Evolutionary conservation across 2,888 invertebrate genomes (phyloP).

Genomic region (Eurois occulta): DNA sequence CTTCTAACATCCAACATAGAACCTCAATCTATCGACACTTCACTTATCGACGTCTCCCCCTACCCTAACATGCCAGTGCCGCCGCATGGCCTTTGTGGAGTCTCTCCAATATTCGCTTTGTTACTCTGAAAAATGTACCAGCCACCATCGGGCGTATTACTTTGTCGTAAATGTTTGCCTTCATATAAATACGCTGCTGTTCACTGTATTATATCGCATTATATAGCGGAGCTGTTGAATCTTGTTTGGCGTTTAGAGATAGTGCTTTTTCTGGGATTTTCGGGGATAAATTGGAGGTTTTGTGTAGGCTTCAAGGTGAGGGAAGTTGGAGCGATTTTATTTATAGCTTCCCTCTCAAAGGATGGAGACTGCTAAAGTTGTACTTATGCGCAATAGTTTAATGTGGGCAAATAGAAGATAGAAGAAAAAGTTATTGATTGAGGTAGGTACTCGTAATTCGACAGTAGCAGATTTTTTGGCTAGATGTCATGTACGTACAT

Average conservation of each 20-base stretch:
- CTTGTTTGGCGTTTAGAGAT: constrained; percentile 42
- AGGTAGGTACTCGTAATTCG: background rate
- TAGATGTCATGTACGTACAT: background rate
- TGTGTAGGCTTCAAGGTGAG: background rate
- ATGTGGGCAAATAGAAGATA: background rate
- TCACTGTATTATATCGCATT: constrained; percentile 65
- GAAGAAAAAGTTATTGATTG: background rate
- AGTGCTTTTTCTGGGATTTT: constrained; percentile 16
- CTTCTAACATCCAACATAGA: background rate
- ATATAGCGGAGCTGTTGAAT: constrained; percentile 57
- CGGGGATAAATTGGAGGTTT: background rate
- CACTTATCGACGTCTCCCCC: constrained; percentile 36
- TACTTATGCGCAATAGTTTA: background rate
- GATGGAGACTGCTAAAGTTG: background rate
- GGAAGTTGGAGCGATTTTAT: background rate
- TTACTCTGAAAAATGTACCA: constrained; percentile 87
- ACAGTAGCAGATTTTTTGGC: background rate
- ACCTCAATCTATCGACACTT: constrained; percentile 24
- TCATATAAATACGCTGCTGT: constrained; percentile 80
- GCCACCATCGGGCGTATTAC: constrained; percentile 75
- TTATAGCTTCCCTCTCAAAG: background rate
- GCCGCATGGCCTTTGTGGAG: constrained; percentile 87
- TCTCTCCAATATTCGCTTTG: constrained; percentile 90
- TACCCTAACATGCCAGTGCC: constrained; percentile 56
- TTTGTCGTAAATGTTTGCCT: constrained; percentile 82